Conservation (phyloP, 2,797 vertebrate species). For the Rachycentron canadum region DNA sequence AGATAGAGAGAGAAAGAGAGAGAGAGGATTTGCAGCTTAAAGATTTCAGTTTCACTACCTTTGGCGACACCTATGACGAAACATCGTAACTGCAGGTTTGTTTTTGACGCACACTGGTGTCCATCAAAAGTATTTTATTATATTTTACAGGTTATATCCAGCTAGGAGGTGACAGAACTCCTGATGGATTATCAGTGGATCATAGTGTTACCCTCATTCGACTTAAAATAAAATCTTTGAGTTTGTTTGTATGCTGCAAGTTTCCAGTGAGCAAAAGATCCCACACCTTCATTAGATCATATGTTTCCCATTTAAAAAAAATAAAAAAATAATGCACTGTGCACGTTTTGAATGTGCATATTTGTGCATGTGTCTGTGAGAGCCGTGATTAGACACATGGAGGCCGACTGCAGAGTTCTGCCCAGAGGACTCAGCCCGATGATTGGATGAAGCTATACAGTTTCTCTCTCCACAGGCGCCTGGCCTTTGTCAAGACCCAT, state of each 20-base stretch:
- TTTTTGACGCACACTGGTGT: background rate
- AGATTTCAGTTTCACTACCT: too few species aligned
- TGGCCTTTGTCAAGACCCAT: conserved; percentile 62
- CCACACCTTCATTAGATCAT: background rate
- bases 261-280: background rate
- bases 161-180: too few species aligned
- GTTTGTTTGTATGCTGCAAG: too few species aligned
- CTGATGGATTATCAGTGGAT: too few species aligned
- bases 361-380: conserved; percentile 13
- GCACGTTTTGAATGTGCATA: background rate
- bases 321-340: background rate
- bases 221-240: background rate
- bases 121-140: background rate
- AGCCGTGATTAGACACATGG: conserved; percentile 55
- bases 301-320: background rate
- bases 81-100: background rate
- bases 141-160: background rate
- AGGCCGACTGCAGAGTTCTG: conserved; percentile 54
- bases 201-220: background rate
- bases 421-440: conserved; percentile 34
- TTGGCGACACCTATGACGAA: background rate
- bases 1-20: background rate
- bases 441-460: conserved; percentile 54
- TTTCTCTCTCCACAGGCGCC: conserved; percentile 60
- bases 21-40: background rate